Evolutionary conservation across 2,888 invertebrate species (phyloP).

Genomic region (Thecocarcelia acutangulata): DNA sequence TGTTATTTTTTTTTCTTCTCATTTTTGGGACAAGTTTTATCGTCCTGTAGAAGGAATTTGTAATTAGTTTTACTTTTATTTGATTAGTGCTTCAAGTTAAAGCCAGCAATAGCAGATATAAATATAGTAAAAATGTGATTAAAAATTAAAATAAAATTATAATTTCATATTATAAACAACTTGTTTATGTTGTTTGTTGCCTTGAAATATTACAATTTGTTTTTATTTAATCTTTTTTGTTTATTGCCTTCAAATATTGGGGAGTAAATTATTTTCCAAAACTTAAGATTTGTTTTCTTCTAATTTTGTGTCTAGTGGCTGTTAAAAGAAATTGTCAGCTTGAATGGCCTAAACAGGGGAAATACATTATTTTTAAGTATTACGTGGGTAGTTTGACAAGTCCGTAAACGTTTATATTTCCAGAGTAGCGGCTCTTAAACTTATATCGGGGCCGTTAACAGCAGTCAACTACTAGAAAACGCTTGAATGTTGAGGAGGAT

Average conservation of each 20-base stretch:
- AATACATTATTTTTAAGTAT: not conserved
- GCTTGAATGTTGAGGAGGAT: no score
- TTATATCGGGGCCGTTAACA: no score
- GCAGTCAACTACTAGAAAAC: no score
- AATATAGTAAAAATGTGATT: constrained; percentile 1
- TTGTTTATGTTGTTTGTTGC: not conserved
- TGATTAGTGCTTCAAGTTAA: constrained; percentile 24
- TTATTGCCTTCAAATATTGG: constrained; percentile 1
- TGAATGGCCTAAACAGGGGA: not conserved
- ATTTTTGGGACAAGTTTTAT: constrained; percentile 26
- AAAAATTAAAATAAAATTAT: constrained; percentile 29
- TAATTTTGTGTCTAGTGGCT: constrained; percentile 27
- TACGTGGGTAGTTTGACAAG: not conserved
- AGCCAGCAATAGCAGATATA: not conserved
- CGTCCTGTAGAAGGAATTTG: constrained; percentile 25
- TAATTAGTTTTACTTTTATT: constrained; percentile 41
- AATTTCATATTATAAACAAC: not conserved
- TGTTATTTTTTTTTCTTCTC: no score
- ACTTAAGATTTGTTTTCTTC: not conserved
- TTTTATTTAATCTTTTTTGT: not conserved
- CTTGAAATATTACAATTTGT: not conserved
- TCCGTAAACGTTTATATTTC: not conserved
- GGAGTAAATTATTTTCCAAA: constrained; percentile 8
- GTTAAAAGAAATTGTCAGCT: constrained; percentile 19
- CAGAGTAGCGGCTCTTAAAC: no score